Conservation (phyloP, 2,888 invertebrate genomes). For the Philereme vetulata region DNA sequence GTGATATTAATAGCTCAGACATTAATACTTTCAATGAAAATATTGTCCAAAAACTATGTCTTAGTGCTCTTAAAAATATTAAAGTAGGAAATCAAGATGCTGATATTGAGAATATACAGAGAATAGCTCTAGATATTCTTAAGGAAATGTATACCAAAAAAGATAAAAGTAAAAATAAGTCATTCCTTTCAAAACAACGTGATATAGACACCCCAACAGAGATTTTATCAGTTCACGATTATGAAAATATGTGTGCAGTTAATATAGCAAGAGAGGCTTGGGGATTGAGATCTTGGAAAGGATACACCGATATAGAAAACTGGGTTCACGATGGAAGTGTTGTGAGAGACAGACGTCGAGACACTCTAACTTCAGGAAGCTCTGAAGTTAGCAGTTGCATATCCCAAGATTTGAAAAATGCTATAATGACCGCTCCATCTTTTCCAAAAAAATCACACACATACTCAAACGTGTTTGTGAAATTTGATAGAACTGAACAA, state of each 20-base stretch:
- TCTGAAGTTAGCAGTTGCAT: slow-evolving; percentile 82
- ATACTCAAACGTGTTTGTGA: slow-evolving; percentile 77
- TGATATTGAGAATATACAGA: slow-evolving; percentile 81
- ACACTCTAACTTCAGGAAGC: slow-evolving; percentile 83
- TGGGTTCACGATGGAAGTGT: slow-evolving; percentile 86
- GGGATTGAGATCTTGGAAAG: slow-evolving; percentile 86
- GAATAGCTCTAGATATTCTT: slow-evolving; percentile 79
- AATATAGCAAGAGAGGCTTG: slow-evolving; percentile 86
- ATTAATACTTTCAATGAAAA: slow-evolving; percentile 82
- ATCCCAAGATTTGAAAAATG: slow-evolving; percentile 74
- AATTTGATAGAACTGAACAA: slow-evolving; percentile 69
- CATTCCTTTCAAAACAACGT: slow-evolving; percentile 69
- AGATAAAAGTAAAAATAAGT: slow-evolving; percentile 70
- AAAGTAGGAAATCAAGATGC: slow-evolving; percentile 82
- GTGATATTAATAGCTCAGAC: slow-evolving; percentile 81
- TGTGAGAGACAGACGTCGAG: slow-evolving; percentile 82
- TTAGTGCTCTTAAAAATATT: slow-evolving; percentile 80
- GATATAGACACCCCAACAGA: slow-evolving; percentile 83
- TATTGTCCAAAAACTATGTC: slow-evolving; percentile 79
- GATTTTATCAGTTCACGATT: slow-evolving; percentile 85
- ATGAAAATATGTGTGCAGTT: slow-evolving; percentile 86
- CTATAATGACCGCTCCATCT: slow-evolving; percentile 71
- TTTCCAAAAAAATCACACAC: slow-evolving; percentile 74
- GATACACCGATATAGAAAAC: slow-evolving; percentile 86
- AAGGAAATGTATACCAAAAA: slow-evolving; percentile 82